Evolutionary conservation across 1,140 invertebrate species (phyloP).

Genomic region (Bombus soroeensis): DNA sequence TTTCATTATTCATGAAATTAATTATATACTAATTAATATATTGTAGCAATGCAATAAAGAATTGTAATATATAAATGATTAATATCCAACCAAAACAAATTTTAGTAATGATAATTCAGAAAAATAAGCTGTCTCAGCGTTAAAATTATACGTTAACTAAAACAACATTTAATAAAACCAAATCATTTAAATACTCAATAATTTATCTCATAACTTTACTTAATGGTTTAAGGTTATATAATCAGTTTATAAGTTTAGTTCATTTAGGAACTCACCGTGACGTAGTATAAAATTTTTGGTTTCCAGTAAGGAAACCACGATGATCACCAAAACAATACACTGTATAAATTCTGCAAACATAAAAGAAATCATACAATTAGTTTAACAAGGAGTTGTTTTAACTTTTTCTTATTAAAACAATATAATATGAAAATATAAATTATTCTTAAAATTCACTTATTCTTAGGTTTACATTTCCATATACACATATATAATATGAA

Average conservation of each 20-base stretch:
- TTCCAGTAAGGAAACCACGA: constrained; percentile 74
- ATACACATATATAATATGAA: not conserved
- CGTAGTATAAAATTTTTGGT: constrained; percentile 73
- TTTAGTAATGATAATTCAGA: not conserved
- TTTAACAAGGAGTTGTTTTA: not conserved
- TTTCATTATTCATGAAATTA: not conserved
- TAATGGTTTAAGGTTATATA: not conserved
- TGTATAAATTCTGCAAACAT: constrained; percentile 53
- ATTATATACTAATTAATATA: not conserved
- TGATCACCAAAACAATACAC: constrained; percentile 71
- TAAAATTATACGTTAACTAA: not conserved
- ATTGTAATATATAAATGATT: not conserved
- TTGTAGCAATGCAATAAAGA: not conserved
- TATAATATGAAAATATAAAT: not conserved
- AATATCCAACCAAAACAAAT: not conserved
- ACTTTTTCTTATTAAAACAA: not conserved
- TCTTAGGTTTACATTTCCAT: not conserved
- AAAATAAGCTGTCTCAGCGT: not conserved
- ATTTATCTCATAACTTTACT: not conserved
- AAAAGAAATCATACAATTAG: constrained; percentile 10
- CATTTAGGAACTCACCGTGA: constrained; percentile 71
- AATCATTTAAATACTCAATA: not conserved
- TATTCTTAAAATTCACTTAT: not conserved
- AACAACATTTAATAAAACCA: not conserved
- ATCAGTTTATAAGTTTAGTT: not conserved